Base-by-base conservation (phyloP, 2,888 invertebrate species). In the Mamestra brassicae region DNA sequence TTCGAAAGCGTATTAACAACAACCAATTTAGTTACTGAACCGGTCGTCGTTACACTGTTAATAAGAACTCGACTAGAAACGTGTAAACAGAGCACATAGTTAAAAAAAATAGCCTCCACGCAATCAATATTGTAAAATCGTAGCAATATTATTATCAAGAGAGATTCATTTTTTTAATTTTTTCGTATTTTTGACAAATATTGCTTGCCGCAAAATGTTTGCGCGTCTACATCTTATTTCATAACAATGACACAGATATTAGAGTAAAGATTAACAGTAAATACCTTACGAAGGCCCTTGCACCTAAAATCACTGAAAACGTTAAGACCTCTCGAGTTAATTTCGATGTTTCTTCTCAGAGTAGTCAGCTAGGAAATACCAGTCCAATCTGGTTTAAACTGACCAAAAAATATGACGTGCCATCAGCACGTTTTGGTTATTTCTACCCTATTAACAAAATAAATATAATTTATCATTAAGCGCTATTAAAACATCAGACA, bases 111-210 rank as follows among this genome's bases (percentile, higher is more conserved):
- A 75, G 75, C 74, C 81, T 81, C 80, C 66, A 71, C 50, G n/a
- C 50, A 45, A 60, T 10, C 15, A 63, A 55, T 57, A 34, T 3
- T 63, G 7, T 42, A 71, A 50, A 77, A 70, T 17, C 42, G 34
- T 10, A 63, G n/a, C 38, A 15, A 13, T 63, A 55, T 15, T 58
- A 58, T 79, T 72, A 79, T 66, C 3, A 66, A 69, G 17, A 60
- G 81, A 84, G 76, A 82, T 82, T 82, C 80, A 11, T 34, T n/a
- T 54, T 54, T 63, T 64, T 42, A 38, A n/a, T 38, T 38, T 78
- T n/a, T 47, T 36, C 3, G 15, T 54, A 17, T 57, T 55, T 67
- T 67, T 52, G 17, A 76, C 52, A 34, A 36, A 26, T 47, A 63
- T 63, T 62, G 62, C 66, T 64, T 57, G 57, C 15, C 61, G 80